phyloP scores from a whole-genome alignment of 2,797 vertebrate species.

The Poecilia velifera region DNA sequence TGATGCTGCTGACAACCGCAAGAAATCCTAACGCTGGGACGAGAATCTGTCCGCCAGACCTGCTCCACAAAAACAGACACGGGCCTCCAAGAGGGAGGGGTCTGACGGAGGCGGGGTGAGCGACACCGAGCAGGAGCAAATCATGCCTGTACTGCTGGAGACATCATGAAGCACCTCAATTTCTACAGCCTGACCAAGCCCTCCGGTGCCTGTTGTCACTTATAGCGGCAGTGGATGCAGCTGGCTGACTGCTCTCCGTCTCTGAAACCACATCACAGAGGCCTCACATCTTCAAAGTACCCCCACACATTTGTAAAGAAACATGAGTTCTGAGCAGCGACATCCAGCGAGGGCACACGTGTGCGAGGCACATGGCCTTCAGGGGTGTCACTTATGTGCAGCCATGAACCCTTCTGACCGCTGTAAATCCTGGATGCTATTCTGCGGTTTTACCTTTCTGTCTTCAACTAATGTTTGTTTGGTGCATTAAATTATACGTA shows the following conservation, averaged over 20 bases:
- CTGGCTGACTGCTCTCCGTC: slow-evolving; percentile 53
- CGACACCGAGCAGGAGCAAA: slow-evolving; percentile 26
- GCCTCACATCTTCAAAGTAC: slow-evolving; percentile 75
- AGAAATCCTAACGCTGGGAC: slow-evolving; percentile 41
- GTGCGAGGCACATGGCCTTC: slow-evolving; percentile 49
- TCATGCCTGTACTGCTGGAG: slow-evolving; percentile 30
- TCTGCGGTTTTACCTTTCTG: slow-evolving; percentile 17
- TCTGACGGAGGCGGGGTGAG: slow-evolving; percentile 12
- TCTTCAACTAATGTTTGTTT: slow-evolving; percentile 30
- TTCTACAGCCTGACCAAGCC: slow-evolving; percentile 34
- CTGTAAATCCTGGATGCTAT: slow-evolving; percentile 26
- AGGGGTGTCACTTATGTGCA: slow-evolving; percentile 40
- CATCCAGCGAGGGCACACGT: slow-evolving; percentile 50
- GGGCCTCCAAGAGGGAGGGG: slow-evolving; percentile 27
- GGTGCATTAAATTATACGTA: neutral
- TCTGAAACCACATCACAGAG: slow-evolving; percentile 73
- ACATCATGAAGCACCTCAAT: slow-evolving; percentile 25
- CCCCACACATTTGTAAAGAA: slow-evolving; percentile 51
- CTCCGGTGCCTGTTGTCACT: slow-evolving; percentile 63
- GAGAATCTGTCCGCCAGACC: slow-evolving; percentile 62
- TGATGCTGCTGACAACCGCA: slow-evolving; percentile 51
- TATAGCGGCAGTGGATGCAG: slow-evolving; percentile 54
- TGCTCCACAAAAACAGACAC: slow-evolving; percentile 20
- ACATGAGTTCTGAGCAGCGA: slow-evolving; percentile 33
- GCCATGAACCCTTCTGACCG: slow-evolving; percentile 17